Percentiles rank a stretch among this genome's conserved stretches.
Evolutionary conservation across 2,797 vertebrate genomes (phyloP).

Genomic region (Kryptolebias ocellatus): DNA sequence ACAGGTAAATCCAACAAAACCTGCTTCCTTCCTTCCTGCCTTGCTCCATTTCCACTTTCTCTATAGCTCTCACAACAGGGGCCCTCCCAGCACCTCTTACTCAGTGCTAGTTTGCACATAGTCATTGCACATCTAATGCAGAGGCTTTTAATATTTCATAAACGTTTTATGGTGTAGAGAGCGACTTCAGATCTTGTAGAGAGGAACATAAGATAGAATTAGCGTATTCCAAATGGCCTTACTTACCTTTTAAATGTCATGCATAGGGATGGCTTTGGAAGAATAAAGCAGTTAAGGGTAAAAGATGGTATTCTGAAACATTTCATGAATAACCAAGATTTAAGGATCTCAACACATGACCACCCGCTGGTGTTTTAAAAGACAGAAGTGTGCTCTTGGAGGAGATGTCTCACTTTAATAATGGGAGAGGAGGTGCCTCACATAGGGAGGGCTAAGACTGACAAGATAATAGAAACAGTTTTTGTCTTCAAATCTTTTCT

Average conservation of each 20-base stretch:
- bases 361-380: slow-evolving; percentile 83
- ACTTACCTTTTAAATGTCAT: slow-evolving; percentile 88
- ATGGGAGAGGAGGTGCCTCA: slow-evolving; percentile 65
- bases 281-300: slow-evolving; percentile 78
- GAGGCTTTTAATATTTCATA: slow-evolving; percentile 84
- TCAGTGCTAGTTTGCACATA: slow-evolving; percentile 78
- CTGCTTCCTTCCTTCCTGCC: slow-evolving; percentile 57
- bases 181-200: slow-evolving; percentile 79
- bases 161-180: slow-evolving; percentile 78
- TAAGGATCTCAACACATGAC: slow-evolving; percentile 80
- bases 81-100: slow-evolving; percentile 69
- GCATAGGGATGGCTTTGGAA: slow-evolving; percentile 77
- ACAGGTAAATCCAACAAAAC: slow-evolving; percentile 84
- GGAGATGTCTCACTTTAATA: slow-evolving; percentile 74
- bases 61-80: slow-evolving; percentile 60
- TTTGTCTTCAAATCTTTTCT: slow-evolving; percentile 53
- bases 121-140: slow-evolving; percentile 77
- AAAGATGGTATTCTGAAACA: slow-evolving; percentile 79
- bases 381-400: slow-evolving; percentile 70
- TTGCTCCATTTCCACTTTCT: slow-evolving; percentile 55
- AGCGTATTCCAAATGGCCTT: slow-evolving; percentile 84
- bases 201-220: slow-evolving; percentile 82
- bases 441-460: slow-evolving; percentile 61
- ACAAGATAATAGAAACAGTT: slow-evolving; percentile 68
- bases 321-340: slow-evolving; percentile 83